Percentiles rank a stretch among this genome's conserved stretches.
Conservation (phyloP, 2,113 vertebrate genomes). For the Larimichthys crocea region DNA sequence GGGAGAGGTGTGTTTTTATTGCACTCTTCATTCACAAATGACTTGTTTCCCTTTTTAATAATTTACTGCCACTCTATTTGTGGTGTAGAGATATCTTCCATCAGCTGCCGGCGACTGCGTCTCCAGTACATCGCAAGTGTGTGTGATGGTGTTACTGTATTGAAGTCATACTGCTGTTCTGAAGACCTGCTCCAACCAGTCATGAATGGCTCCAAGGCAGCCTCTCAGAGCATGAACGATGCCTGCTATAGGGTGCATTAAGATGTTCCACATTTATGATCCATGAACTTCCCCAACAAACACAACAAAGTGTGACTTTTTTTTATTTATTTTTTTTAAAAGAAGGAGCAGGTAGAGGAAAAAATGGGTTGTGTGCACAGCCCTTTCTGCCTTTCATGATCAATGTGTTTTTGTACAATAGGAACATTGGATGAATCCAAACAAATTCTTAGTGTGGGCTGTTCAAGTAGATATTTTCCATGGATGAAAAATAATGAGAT, state of each 20-base stretch:
- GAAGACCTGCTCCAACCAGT: constrained; percentile 47
- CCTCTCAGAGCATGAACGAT: constrained; percentile 42
- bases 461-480: constrained; percentile 28
- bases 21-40: constrained; percentile 67
- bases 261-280: constrained; percentile 60
- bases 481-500: constrained; percentile 39
- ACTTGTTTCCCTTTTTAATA: constrained; percentile 64
- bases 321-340: no score
- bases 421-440: constrained; percentile 33
- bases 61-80: constrained; percentile 66
- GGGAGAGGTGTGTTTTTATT: constrained; percentile 40
- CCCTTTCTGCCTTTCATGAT: constrained; percentile 34
- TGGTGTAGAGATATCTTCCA: constrained; percentile 49
- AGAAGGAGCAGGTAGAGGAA: constrained; percentile 27
- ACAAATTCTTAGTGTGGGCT: constrained; percentile 9
- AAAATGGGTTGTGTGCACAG: constrained; percentile 12
- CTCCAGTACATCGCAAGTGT: constrained; percentile 35
- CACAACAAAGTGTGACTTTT: constrained; percentile 18
- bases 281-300: constrained; percentile 51
- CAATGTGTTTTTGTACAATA: constrained; percentile 25
- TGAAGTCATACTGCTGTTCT: constrained; percentile 44
- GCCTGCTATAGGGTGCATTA: constrained; percentile 56
- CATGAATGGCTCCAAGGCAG: constrained; percentile 53
- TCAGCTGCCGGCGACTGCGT: constrained; percentile 48
- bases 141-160: constrained; percentile 24